Conservation (phyloP, 2,888 invertebrate genomes). For the Dendrolimus houi region DNA sequence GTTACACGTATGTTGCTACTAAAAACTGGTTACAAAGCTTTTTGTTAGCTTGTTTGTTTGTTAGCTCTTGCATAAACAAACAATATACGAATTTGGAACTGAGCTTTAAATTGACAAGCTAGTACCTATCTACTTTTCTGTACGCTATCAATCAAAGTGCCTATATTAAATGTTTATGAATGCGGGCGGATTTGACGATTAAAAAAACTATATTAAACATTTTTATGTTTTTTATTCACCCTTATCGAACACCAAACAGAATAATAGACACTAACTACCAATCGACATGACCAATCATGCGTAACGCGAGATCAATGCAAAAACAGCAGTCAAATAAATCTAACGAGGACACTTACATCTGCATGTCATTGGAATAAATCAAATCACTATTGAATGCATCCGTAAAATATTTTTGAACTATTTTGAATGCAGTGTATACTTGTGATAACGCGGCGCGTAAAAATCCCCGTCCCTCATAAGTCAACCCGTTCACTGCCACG, state of each 20-base stretch:
- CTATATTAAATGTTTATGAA: neutral
- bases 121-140: too few species aligned
- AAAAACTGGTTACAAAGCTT: too few species aligned
- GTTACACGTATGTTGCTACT: too few species aligned
- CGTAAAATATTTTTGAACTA: constrained; percentile 74
- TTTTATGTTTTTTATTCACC: constrained; percentile 16
- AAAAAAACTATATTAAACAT: neutral
- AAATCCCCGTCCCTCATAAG: constrained; percentile 57
- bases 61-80: too few species aligned
- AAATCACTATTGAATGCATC: constrained; percentile 73
- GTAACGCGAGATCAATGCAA: constrained; percentile 60
- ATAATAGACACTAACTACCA: constrained; percentile 65
- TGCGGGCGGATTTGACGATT: constrained; percentile 1
- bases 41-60: too few species aligned
- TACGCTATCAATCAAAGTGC: too few species aligned
- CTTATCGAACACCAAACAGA: constrained; percentile 27
- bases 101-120: too few species aligned
- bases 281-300: constrained; percentile 72
- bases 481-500: constrained; percentile 73
- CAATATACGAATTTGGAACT: too few species aligned
- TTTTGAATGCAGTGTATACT: constrained; percentile 56
- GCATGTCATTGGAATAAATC: constrained; percentile 75
- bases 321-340: constrained; percentile 74
- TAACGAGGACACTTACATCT: constrained; percentile 72
- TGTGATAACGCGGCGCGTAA: constrained; percentile 36